Evolutionary conservation across 2,797 vertebrate species (phyloP).

Genomic region (Lepidocolaptes lacrymiger): DNA sequence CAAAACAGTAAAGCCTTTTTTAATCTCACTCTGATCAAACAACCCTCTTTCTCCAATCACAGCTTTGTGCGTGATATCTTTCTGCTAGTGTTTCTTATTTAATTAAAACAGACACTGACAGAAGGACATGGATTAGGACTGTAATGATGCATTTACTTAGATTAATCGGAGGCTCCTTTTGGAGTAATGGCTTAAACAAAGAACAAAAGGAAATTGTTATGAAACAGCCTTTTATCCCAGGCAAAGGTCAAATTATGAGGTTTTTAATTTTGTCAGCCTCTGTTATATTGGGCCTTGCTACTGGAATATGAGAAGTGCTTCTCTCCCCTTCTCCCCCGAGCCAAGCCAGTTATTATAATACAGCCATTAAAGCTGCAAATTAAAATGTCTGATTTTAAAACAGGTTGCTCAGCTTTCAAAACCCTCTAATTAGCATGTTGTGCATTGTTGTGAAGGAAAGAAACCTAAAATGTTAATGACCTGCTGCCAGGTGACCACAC

Average conservation of each 20-base stretch:
- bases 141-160: slow-evolving; percentile 91
- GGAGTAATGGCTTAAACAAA: slow-evolving; percentile 86
- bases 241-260: slow-evolving; percentile 84
- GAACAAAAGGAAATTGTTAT: slow-evolving; percentile 90
- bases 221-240: slow-evolving; percentile 83
- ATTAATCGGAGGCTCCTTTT: slow-evolving; percentile 89
- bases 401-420: slow-evolving; percentile 85
- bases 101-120: slow-evolving; percentile 95
- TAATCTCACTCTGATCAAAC: slow-evolving; percentile 90
- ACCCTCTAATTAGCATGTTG: slow-evolving; percentile 82
- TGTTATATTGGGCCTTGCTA: slow-evolving; percentile 73
- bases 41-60: slow-evolving; percentile 81
- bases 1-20: slow-evolving; percentile 83
- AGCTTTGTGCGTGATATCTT: slow-evolving; percentile 84
- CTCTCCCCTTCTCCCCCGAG: slow-evolving; percentile 52
- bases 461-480: slow-evolving; percentile 82
- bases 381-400: slow-evolving; percentile 84
- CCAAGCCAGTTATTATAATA: slow-evolving; percentile 81
- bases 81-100: slow-evolving; percentile 87
- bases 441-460: slow-evolving; percentile 78
- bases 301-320: slow-evolving; percentile 79
- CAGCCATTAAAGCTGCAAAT: slow-evolving; percentile 84
- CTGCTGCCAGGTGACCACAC: slow-evolving; percentile 79
- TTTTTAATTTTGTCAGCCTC: slow-evolving; percentile 84
- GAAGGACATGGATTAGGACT: slow-evolving; percentile 90